These are phyloP conservation scores for Bombus superbus DNA, from an alignment of 1,140 invertebrate species.

Conservation along the genomic window DNA sequence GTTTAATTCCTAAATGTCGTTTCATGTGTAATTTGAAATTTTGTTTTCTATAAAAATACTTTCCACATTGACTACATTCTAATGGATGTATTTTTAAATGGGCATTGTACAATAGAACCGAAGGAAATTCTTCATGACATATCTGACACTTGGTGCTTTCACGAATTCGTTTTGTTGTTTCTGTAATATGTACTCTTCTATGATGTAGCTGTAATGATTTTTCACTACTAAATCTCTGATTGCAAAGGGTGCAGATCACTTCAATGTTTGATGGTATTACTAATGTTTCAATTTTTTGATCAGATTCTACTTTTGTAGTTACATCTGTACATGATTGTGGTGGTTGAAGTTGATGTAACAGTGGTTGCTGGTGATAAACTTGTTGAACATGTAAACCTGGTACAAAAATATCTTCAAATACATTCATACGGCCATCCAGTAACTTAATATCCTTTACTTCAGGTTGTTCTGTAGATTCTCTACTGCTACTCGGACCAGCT, in stretches of 20 bases:
- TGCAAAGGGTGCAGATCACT: slow-evolving; percentile 76
- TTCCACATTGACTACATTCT: slow-evolving; percentile 90
- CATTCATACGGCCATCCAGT: slow-evolving; percentile 78
- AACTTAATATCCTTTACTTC: slow-evolving; percentile 81
- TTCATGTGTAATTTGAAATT: slow-evolving; percentile 90
- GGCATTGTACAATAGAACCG: slow-evolving; percentile 85
- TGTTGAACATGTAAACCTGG: slow-evolving; percentile 78
- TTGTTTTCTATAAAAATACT: slow-evolving; percentile 88
- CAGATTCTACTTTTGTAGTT: slow-evolving; percentile 70
- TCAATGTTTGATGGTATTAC: slow-evolving; percentile 70
- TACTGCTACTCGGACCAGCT: slow-evolving; percentile 80
- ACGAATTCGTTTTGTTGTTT: slow-evolving; percentile 76
- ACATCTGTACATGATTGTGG: slow-evolving; percentile 68
- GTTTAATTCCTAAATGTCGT: slow-evolving; percentile 90
- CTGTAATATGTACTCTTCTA: slow-evolving; percentile 79
- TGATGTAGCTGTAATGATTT: slow-evolving; percentile 84
- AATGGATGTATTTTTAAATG: slow-evolving; percentile 91
- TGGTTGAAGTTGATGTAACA: slow-evolving; percentile 79
- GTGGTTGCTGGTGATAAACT: slow-evolving; percentile 76
- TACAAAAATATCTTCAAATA: slow-evolving; percentile 80
- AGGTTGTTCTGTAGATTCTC: slow-evolving; percentile 70
- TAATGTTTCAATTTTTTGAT: slow-evolving; percentile 74
- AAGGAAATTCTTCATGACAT: slow-evolving; percentile 85
- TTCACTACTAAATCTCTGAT: slow-evolving; percentile 77
- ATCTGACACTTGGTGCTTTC: slow-evolving; percentile 83